Percentiles rank a stretch among this genome's conserved stretches.
Evolutionary conservation across 2,888 invertebrate species (phyloP).

Genomic region (Trissolcus japonicus): DNA sequence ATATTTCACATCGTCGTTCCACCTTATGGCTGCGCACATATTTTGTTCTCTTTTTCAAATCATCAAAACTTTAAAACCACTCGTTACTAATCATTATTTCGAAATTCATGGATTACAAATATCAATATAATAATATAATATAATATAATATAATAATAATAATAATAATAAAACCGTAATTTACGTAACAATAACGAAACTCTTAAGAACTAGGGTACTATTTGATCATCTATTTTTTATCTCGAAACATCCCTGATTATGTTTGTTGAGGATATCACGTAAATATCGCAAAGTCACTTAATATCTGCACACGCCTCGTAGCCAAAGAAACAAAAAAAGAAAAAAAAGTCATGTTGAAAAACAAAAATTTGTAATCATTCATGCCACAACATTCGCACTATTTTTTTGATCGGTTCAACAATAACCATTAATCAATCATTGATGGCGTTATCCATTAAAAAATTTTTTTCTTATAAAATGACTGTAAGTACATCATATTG

Average conservation of each 20-base stretch:
- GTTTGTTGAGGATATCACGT: slow-evolving; percentile 73
- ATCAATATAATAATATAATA: slow-evolving; percentile 24
- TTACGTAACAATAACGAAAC: slow-evolving; percentile 73
- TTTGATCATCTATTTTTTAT: slow-evolving; percentile 30
- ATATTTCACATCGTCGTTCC: slow-evolving; percentile 2
- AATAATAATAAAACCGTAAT: slow-evolving; percentile 62
- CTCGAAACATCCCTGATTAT: slow-evolving; percentile 71
- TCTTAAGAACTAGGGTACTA: slow-evolving; percentile 65
- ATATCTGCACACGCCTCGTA: slow-evolving; percentile 35
- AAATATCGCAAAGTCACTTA: slow-evolving; percentile 56
- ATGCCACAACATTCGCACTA: slow-evolving; percentile 39
- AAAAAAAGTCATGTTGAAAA: background rate
- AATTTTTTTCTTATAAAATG: slow-evolving; percentile 60
- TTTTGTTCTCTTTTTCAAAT: background rate
- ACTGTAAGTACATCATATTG: slow-evolving; percentile 73
- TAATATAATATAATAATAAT: slow-evolving; percentile 62
- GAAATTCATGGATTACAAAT: slow-evolving; percentile 21
- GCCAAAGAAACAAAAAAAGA: slow-evolving; percentile 38
- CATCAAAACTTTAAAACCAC: slow-evolving; percentile 12
- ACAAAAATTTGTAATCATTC: slow-evolving; percentile 18
- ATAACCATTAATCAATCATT: slow-evolving; percentile 63
- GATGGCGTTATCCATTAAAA: slow-evolving; percentile 58
- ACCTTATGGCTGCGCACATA: slow-evolving; percentile 4
- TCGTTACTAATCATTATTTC: slow-evolving; percentile 17
- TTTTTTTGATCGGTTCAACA: slow-evolving; percentile 35